Evolutionary conservation across 2,797 vertebrate genomes (phyloP).

Genomic region (Brotula barbata): DNA sequence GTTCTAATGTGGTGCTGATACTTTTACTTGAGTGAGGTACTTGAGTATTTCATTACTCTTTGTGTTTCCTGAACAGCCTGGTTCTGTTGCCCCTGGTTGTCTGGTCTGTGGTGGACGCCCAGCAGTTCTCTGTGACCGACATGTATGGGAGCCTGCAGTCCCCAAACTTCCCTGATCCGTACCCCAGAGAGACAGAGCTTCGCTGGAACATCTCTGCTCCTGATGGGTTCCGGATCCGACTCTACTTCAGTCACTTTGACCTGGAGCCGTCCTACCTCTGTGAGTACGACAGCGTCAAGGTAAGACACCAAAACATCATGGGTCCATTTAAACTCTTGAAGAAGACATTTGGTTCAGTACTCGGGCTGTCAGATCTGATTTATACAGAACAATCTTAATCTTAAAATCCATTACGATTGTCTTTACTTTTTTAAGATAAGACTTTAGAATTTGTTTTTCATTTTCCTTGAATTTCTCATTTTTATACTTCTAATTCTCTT

Average conservation of each 20-base stretch:
- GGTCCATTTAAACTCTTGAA: background rate
- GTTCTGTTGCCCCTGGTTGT: slow-evolving; percentile 34
- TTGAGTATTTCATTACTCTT: background rate
- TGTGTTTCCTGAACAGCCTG: background rate
- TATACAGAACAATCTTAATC: too few species aligned
- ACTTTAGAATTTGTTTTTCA: too few species aligned
- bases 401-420: too few species aligned
- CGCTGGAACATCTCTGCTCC: slow-evolving; percentile 90
- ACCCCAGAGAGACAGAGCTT: slow-evolving; percentile 82
- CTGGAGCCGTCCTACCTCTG: slow-evolving; percentile 96
- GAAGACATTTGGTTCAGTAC: too few species aligned
- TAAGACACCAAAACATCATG: slow-evolving; percentile 66
- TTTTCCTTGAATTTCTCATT: too few species aligned
- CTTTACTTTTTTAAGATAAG: too few species aligned
- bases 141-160: slow-evolving; percentile 89
- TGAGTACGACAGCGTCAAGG: slow-evolving; percentile 95
- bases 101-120: slow-evolving; percentile 5
- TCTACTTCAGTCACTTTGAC: slow-evolving; percentile 96
- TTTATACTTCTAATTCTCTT: too few species aligned
- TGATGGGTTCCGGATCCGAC: slow-evolving; percentile 82
- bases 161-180: slow-evolving; percentile 89
- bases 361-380: too few species aligned
- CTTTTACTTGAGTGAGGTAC: background rate
- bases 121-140: slow-evolving; percentile 70
- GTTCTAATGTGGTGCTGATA: background rate